These are phyloP conservation scores for Caranx ignobilis DNA, from an alignment of 2,113 vertebrate species.

Conservation along the genomic window DNA sequence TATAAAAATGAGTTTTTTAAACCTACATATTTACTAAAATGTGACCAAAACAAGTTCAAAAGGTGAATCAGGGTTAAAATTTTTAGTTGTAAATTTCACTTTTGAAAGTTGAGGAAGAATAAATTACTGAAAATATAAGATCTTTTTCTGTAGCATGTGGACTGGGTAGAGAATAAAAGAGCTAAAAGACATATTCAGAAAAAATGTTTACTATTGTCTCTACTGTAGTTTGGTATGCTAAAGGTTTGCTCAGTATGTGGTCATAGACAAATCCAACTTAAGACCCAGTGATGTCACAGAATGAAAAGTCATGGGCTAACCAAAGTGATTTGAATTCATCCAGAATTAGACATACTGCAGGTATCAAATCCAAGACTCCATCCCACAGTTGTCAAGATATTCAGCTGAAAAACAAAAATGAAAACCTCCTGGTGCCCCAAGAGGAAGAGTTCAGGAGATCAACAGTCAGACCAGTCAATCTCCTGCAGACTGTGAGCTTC, in stretches of 20 bases:
- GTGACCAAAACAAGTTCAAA: neutral
- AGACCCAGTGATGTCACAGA: neutral
- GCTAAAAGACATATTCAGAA: neutral
- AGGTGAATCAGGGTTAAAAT: neutral
- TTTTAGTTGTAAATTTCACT: neutral
- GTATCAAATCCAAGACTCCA: neutral
- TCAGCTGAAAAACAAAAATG: no score
- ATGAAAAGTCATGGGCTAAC: neutral
- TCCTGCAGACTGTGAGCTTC: neutral
- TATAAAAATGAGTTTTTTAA: no score
- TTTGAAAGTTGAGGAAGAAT: neutral
- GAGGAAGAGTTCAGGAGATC: no score
- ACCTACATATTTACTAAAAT: neutral
- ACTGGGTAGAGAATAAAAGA: neutral
- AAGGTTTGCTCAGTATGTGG: no score
- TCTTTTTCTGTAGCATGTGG: no score
- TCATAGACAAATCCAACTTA: neutral
- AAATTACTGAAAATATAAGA: neutral
- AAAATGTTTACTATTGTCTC: no score
- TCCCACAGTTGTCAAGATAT: neutral
- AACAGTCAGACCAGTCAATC: neutral
- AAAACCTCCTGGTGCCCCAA: neutral
- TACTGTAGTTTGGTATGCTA: no score
- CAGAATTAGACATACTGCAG: neutral
- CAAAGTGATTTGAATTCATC: neutral